A percentile compares a stretch with the other conserved stretches of the same genome.
Evolutionary conservation across 2,113 vertebrate genomes (phyloP).

Genomic region (Clarias batrachus): DNA sequence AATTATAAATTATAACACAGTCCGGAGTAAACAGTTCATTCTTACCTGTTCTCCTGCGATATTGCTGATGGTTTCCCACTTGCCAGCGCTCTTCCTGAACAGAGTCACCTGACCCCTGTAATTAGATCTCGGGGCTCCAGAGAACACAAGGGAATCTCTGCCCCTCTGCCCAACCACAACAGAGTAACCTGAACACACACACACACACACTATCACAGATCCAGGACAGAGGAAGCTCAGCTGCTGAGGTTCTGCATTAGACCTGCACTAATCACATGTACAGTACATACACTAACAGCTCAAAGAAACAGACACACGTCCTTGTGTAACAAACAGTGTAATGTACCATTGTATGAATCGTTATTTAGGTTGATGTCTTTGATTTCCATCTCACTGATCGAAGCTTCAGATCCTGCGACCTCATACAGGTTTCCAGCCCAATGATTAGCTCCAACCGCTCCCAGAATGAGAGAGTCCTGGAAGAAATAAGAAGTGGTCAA

Average conservation of each 20-base stretch:
- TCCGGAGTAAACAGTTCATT: neutral
- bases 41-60: constrained; percentile 63
- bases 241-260: neutral
- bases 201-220: neutral
- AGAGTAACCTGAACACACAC: constrained; percentile 66
- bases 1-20: no score
- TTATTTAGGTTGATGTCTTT: neutral
- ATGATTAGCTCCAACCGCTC: constrained; percentile 43
- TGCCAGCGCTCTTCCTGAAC: constrained; percentile 41
- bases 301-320: neutral
- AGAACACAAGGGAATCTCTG: constrained; percentile 55
- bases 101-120: constrained; percentile 66
- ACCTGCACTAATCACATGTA: neutral
- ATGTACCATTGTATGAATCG: constrained; percentile 42
- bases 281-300: neutral
- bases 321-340: neutral
- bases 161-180: constrained; percentile 61
- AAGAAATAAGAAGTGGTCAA: neutral
- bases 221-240: neutral
- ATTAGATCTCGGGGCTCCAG: constrained; percentile 69
- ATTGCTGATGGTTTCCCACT: constrained; percentile 51
- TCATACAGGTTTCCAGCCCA: constrained; percentile 46
- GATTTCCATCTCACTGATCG: constrained; percentile 11
- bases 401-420: constrained; percentile 4
- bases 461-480: constrained; percentile 36